These are phyloP conservation scores for Drosophila tristis DNA, from an alignment of 1,140 invertebrate species.

Conservation along the genomic window DNA sequence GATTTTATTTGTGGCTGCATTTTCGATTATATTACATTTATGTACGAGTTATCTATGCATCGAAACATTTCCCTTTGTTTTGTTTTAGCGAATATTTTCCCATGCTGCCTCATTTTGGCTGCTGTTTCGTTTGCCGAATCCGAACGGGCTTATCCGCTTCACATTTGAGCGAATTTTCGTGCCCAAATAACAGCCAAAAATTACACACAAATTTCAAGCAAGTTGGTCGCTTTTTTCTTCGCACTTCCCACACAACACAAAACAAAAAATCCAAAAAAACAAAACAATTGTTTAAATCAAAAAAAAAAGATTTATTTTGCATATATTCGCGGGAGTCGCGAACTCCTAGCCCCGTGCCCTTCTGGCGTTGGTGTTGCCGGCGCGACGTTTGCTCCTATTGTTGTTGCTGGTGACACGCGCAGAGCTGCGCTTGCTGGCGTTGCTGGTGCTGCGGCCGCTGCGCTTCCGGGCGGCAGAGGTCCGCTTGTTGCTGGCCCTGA, in stretches of 20 bases:
- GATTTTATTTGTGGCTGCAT: conserved; percentile 20
- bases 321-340: background rate
- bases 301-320: conserved; percentile 28
- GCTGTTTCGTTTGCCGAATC: too few relatives aligned
- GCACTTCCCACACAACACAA: too few relatives aligned
- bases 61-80: too few relatives aligned
- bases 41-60: background rate
- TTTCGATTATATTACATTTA: background rate
- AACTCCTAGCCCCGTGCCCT: conserved; percentile 29
- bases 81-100: too few relatives aligned
- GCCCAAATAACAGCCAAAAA: too few relatives aligned
- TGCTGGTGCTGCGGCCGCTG: conserved; percentile 20
- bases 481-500: conserved; percentile 9
- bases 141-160: too few relatives aligned
- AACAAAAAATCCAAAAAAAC: too few relatives aligned
- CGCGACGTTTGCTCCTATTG: background rate
- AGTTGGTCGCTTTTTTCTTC: too few relatives aligned
- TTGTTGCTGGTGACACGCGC: background rate
- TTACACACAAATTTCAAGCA: too few relatives aligned
- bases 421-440: conserved; percentile 8
- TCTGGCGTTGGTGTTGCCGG: conserved; percentile 18
- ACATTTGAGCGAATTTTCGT: too few relatives aligned
- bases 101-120: too few relatives aligned
- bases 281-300: conserved; percentile 27
- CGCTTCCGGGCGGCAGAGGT: background rate